A percentile compares a stretch with the other conserved stretches of the same genome.
Evolutionary conservation across 2,113 vertebrate species (phyloP).

Genomic region (Periophthalmus modestus): DNA sequence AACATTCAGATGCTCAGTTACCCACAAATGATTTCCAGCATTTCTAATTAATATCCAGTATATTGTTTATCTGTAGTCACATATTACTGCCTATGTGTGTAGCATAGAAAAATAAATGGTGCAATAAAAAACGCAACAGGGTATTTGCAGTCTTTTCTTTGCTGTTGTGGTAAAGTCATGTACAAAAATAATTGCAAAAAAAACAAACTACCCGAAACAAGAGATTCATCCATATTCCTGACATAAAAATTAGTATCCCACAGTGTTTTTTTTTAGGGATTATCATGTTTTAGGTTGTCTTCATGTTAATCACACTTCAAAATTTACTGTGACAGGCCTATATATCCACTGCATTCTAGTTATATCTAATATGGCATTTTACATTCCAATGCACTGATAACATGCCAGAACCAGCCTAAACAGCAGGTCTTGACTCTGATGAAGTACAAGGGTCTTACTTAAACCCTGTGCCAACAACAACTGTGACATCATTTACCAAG

Average conservation of each 20-base stretch:
- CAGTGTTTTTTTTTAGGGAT: too few relatives aligned
- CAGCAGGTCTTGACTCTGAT: conserved; percentile 38
- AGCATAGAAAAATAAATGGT: not conserved
- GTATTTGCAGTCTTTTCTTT: not conserved
- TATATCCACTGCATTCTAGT: not conserved
- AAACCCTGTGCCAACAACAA: conserved; percentile 52
- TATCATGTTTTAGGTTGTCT: not conserved
- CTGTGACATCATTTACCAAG: conserved; percentile 56
- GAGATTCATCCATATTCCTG: too few relatives aligned
- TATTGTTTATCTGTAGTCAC: not conserved
- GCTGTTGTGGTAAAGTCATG: not conserved
- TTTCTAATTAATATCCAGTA: not conserved
- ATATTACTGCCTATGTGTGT: not conserved
- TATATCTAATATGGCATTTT: conserved; percentile 10
- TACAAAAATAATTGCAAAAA: not conserved
- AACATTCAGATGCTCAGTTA: not conserved
- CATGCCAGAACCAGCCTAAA: conserved; percentile 39
- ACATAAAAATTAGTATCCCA: too few relatives aligned
- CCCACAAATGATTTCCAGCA: not conserved
- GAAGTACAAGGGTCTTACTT: conserved; percentile 43
- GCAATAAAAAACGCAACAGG: not conserved
- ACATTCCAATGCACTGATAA: conserved; percentile 58
- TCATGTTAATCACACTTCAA: not conserved
- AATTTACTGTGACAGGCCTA: not conserved
- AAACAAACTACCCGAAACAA: not conserved